These are phyloP conservation scores for Pongo abelii DNA, from an alignment of 2,113 vertebrate genomes.

Conservation along the genomic window DNA sequence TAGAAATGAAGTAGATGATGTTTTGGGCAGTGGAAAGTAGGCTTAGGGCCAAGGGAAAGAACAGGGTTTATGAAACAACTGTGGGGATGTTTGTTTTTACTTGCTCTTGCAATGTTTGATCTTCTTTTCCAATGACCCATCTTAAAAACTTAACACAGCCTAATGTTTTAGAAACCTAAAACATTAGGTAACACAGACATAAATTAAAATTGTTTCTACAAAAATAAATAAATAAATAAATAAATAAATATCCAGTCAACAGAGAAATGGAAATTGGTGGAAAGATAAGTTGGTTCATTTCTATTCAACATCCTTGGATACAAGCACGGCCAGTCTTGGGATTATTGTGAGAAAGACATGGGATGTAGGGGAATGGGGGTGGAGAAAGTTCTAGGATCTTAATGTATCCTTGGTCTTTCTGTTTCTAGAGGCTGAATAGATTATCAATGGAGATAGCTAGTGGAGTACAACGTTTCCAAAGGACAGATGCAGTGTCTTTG, in stretches of 20 bases:
- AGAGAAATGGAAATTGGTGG: background rate
- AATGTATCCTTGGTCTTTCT: background rate
- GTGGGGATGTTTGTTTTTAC: slow-evolving; percentile 44
- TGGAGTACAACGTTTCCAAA: background rate
- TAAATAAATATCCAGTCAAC: background rate
- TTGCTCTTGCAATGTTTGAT: slow-evolving; percentile 17
- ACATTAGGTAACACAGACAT: background rate
- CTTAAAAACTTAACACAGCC: slow-evolving; percentile 10
- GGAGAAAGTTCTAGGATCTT: background rate
- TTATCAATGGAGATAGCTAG: background rate
- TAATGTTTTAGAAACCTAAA: background rate
- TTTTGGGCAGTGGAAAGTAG: slow-evolving; percentile 41
- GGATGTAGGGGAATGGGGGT: background rate
- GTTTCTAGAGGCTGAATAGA: background rate
- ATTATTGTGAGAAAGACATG: background rate
- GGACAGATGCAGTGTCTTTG: background rate
- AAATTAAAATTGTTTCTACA: slow-evolving; percentile 31
- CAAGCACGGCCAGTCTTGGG: background rate
- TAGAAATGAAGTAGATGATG: background rate
- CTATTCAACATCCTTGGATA: background rate
- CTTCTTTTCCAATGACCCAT: slow-evolving; percentile 39
- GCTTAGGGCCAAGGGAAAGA: slow-evolving; percentile 8
- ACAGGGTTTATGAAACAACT: background rate
- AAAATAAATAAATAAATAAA: slow-evolving; percentile 28
- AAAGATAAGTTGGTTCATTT: background rate